A percentile compares a stretch with the other conserved stretches of the same genome.
Conservation (phyloP, 2,888 invertebrate species). For the Thysanoteuthis rhombus region DNA sequence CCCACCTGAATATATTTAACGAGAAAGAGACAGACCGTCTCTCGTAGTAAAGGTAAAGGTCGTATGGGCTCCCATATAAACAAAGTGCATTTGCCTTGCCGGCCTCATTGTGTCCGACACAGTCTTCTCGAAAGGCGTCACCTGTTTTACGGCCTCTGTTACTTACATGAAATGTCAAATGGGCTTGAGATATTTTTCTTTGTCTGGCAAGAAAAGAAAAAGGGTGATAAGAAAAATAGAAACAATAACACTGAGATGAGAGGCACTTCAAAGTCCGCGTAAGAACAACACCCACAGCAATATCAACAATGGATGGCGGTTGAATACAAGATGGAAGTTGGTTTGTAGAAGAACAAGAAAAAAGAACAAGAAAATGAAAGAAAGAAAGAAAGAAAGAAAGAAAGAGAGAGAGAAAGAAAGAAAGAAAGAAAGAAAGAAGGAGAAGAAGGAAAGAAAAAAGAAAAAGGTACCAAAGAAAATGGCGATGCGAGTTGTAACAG, state of each 20-base stretch:
- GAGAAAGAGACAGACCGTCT: neutral
- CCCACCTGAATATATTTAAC: too few relatives aligned
- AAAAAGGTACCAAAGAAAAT: neutral
- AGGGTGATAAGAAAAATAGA: neutral
- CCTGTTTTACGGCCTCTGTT: neutral
- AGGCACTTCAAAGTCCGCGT: neutral
- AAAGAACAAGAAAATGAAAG: neutral
- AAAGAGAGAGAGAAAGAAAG: too few relatives aligned
- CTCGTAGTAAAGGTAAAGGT: neutral
- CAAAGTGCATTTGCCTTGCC: neutral
- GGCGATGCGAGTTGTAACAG: neutral
- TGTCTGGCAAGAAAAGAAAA: neutral
- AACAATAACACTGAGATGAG: neutral
- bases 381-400: neutral
- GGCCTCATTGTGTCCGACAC: neutral
- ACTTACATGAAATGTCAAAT: slow-evolving; percentile 12
- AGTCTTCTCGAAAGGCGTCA: neutral
- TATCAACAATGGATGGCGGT: neutral
- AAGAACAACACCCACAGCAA: neutral
- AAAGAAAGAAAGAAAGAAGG: neutral
- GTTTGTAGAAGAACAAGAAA: neutral
- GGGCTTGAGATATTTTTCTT: neutral
- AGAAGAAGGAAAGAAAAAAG: neutral
- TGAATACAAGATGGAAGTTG: neutral
- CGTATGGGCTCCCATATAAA: neutral